phyloP scores from a whole-genome alignment of 2,797 vertebrate genomes.

The Lycodopsis pacificus region DNA sequence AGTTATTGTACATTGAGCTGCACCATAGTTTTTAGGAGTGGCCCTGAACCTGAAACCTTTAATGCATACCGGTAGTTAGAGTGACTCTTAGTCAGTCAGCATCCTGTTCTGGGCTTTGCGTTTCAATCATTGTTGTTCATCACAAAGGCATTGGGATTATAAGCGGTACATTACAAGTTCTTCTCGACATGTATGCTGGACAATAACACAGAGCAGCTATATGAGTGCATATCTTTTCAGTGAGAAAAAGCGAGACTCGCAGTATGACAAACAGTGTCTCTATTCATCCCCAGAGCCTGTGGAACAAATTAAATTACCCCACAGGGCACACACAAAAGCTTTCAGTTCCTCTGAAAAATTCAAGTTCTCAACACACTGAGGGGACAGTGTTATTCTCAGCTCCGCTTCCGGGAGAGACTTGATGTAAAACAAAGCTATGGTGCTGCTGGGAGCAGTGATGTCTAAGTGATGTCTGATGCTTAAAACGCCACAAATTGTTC shows the following conservation, averaged over 20 bases:
- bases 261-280: constrained; percentile 64
- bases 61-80: not conserved
- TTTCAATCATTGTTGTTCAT: not conserved
- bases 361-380: constrained; percentile 37
- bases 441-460: not conserved
- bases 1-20: not conserved
- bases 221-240: constrained; percentile 71
- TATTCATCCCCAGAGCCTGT: constrained; percentile 68
- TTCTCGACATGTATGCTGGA: constrained; percentile 36
- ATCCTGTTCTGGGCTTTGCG: not conserved
- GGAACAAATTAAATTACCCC: constrained; percentile 74
- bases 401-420: constrained; percentile 37
- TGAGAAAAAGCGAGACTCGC: constrained; percentile 50
- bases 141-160: constrained; percentile 1
- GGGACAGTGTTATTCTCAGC: constrained; percentile 31
- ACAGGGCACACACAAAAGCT: constrained; percentile 63
- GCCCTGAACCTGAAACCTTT: not conserved
- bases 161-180: constrained; percentile 14
- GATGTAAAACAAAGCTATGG: constrained; percentile 25
- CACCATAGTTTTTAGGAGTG: not conserved
- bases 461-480: constrained; percentile 6
- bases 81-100: not conserved
- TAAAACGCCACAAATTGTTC: not conserved
- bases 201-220: constrained; percentile 38
- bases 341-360: constrained; percentile 56